These are phyloP conservation scores for Platorchestia sp. DNA, from an alignment of 1,140 invertebrate species.

Conservation along the genomic window DNA sequence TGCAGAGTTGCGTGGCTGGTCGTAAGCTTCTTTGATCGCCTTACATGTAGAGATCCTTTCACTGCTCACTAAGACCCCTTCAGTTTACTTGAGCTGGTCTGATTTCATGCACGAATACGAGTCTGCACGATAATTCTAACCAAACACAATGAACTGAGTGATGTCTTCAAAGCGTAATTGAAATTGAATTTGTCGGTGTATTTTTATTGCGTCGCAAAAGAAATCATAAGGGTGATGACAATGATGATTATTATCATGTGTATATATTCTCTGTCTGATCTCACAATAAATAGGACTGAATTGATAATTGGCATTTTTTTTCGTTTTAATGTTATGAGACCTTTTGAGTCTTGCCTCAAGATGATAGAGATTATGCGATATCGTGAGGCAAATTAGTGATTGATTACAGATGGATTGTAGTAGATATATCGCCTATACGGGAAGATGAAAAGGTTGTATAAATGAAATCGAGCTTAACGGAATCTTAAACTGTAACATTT, in stretches of 20 bases:
- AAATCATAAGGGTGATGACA: not conserved
- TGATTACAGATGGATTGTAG: not conserved
- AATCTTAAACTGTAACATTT: not conserved
- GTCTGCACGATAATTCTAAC: not conserved
- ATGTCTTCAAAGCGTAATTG: not conserved
- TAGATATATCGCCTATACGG: not conserved
- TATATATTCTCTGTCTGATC: not conserved
- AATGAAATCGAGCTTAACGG: not conserved
- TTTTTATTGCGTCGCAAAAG: not conserved
- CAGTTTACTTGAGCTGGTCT: not conserved
- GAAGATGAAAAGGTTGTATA: not conserved
- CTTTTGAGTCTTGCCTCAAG: not conserved
- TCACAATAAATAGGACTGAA: not conserved
- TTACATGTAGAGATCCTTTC: not conserved
- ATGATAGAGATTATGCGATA: not conserved
- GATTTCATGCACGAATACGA: not conserved
- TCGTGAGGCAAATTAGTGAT: not conserved
- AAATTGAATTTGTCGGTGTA: not conserved
- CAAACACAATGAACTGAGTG: not conserved
- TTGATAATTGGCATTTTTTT: not conserved
- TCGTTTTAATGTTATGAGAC: not conserved
- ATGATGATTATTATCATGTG: not conserved
- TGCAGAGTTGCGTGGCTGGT: not conserved
- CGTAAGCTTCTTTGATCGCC: not conserved
- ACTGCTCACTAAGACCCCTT: not conserved